Evolutionary conservation across 1,140 invertebrate genomes (phyloP).

Genomic region (Tetramorium alpestre): DNA sequence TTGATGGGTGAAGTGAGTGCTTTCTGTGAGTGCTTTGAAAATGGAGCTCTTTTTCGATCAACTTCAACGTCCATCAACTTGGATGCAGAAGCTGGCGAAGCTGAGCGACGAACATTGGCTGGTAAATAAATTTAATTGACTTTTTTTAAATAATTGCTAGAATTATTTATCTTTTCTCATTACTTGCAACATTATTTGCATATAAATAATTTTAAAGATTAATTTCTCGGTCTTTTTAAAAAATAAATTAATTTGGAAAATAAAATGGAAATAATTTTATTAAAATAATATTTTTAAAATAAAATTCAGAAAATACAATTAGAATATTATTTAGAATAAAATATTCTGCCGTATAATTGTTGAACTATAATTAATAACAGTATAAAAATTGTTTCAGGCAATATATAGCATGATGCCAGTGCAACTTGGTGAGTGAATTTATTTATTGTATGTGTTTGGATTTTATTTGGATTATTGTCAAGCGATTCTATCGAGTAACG

Average conservation of each 20-base stretch:
- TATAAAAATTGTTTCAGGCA: not conserved
- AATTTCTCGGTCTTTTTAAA: not conserved
- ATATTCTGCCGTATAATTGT: not conserved
- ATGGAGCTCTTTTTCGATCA: too few species aligned
- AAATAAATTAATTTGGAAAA: too few species aligned
- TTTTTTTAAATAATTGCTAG: not conserved
- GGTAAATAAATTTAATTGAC: not conserved
- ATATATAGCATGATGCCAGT: not conserved
- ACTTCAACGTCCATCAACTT: too few species aligned
- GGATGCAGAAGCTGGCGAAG: not conserved
- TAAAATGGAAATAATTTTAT: too few species aligned
- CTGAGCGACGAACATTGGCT: not conserved
- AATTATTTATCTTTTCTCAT: not conserved
- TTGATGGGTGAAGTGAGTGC: not conserved
- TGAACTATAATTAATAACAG: not conserved
- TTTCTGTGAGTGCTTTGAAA: not conserved
- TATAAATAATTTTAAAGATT: not conserved
- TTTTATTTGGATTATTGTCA: too few species aligned
- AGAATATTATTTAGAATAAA: not conserved
- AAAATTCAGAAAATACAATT: not conserved
- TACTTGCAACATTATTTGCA: too few species aligned
- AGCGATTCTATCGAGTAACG: too few species aligned
- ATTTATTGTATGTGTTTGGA: not conserved
- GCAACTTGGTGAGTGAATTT: conserved; percentile 8
- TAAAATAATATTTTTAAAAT: too few species aligned